Conservation (phyloP, 2,888 invertebrate species). For the Eudemis profundana region DNA sequence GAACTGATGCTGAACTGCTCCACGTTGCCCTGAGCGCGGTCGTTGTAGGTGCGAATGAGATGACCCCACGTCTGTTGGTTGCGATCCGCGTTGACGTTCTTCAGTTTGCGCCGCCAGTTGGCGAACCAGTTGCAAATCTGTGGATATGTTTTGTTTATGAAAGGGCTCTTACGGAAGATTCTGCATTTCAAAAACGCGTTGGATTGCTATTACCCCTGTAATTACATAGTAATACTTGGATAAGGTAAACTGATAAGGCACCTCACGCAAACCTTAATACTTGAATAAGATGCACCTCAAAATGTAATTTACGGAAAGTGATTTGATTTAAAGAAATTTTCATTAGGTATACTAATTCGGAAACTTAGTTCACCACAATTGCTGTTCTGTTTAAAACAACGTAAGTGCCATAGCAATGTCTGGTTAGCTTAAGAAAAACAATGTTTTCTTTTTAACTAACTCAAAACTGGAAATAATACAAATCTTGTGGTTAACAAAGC, state of each 20-base stretch:
- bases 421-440: not conserved
- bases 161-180: not conserved
- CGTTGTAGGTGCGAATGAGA: slow-evolving; percentile 89
- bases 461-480: slow-evolving; percentile 36
- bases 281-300: not conserved
- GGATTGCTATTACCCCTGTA: no score
- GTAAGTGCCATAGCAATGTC: not conserved
- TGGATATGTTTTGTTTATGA: slow-evolving; percentile 49
- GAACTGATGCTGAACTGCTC: slow-evolving; percentile 93
- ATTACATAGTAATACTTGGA: not conserved
- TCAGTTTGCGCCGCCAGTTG: slow-evolving; percentile 92
- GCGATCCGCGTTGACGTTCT: slow-evolving; percentile 89
- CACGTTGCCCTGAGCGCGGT: slow-evolving; percentile 90
- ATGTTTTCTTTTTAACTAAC: slow-evolving; percentile 5
- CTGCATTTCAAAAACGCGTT: no score
- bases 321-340: not conserved
- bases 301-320: not conserved
- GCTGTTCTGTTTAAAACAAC: not conserved
- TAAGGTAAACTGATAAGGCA: not conserved
- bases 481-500: slow-evolving; percentile 70
- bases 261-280: no score
- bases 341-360: not conserved
- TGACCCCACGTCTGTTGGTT: slow-evolving; percentile 90
- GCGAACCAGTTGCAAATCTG: slow-evolving; percentile 93
- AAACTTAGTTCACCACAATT: not conserved